Percentiles rank a stretch among this genome's conserved stretches.
Conservation (phyloP, 2,113 vertebrate species). For the Halcyon malimbica region DNA sequence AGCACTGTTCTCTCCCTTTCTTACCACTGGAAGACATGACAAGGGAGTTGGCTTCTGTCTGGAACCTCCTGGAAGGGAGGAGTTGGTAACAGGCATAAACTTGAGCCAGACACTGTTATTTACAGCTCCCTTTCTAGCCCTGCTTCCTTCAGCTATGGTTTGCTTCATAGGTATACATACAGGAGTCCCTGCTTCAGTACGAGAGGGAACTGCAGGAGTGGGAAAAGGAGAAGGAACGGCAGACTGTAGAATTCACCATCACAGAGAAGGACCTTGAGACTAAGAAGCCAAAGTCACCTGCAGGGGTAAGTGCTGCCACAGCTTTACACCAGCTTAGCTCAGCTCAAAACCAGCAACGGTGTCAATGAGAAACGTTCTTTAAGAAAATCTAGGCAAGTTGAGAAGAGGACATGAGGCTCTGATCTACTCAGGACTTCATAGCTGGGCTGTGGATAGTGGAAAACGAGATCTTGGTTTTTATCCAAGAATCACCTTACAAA, state of each 20-base stretch:
- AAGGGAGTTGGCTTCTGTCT: neutral
- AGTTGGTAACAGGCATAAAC: neutral
- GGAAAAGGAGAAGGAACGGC: slow-evolving; percentile 76
- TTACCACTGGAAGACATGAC: neutral
- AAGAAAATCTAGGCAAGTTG: neutral
- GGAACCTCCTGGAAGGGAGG: neutral
- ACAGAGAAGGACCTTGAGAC: slow-evolving; percentile 74
- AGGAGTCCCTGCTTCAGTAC: slow-evolving; percentile 73
- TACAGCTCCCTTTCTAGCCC: neutral
- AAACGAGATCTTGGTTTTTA: neutral
- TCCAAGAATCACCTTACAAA: neutral
- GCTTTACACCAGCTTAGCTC: neutral
- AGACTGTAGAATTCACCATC: slow-evolving; percentile 83
- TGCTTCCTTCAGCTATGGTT: neutral
- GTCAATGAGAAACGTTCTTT: neutral
- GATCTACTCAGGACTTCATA: neutral
- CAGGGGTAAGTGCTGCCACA: slow-evolving; percentile 3
- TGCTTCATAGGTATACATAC: slow-evolving; percentile 74
- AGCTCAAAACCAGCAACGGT: neutral
- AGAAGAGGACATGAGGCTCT: neutral
- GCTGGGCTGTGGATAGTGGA: neutral
- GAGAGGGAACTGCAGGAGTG: slow-evolving; percentile 71
- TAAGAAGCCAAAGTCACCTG: neutral
- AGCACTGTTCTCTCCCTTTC: neutral
- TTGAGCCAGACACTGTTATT: neutral